A percentile compares a stretch with the other conserved stretches of the same genome.
Conservation (phyloP, 2,113 vertebrate species). For the Cyprinodon tularosa region DNA sequence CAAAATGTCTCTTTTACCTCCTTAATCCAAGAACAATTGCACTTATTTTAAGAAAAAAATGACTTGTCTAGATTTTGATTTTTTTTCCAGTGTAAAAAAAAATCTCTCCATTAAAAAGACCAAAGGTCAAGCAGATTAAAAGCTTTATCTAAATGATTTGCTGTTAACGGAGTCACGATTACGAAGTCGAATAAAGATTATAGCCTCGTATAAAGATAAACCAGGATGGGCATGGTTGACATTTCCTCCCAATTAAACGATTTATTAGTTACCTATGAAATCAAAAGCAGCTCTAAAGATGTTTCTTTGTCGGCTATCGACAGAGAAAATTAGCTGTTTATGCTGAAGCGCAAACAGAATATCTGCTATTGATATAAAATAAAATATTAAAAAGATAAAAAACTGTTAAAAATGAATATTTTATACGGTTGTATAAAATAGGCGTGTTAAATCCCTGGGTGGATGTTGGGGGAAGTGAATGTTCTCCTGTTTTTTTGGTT, state of each 20-base stretch:
- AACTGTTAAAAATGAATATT: background rate
- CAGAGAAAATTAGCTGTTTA: background rate
- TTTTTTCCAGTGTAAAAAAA: no score
- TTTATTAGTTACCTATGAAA: background rate
- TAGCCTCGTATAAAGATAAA: no score
- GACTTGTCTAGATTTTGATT: no score
- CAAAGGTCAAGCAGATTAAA: no score
- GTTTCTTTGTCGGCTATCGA: background rate
- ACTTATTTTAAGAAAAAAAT: no score
- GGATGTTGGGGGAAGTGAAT: background rate
- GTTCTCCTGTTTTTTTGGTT: background rate
- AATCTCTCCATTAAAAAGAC: no score
- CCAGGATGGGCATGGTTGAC: no score
- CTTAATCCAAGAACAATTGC: no score
- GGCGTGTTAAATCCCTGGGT: background rate
- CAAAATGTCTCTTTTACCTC: no score
- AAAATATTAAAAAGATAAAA: background rate
- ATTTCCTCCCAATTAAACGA: background rate
- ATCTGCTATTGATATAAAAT: background rate
- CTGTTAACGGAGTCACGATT: no score
- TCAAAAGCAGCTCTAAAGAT: background rate
- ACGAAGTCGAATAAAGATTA: no score
- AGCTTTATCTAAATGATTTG: no score
- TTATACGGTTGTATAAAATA: background rate
- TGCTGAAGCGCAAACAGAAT: background rate